Evolutionary conservation across 2,797 vertebrate genomes (phyloP).

Genomic region (Nannoperca obscura): DNA sequence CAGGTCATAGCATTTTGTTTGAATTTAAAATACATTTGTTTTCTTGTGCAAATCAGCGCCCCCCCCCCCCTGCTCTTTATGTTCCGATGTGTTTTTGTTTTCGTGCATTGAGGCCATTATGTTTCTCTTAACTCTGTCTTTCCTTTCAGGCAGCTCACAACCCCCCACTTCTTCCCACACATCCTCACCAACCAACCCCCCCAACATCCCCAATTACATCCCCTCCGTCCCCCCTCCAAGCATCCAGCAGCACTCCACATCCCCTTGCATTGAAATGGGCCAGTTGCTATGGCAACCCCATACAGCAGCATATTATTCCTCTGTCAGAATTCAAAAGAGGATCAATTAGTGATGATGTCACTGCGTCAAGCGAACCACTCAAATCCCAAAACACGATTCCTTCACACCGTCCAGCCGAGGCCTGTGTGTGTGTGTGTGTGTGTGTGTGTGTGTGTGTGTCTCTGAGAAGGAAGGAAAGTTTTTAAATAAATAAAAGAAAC

Average conservation of each 20-base stretch:
- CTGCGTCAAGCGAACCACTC: conserved; percentile 49
- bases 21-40: conserved; percentile 13
- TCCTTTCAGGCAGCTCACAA: conserved; percentile 21
- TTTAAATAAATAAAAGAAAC: background rate
- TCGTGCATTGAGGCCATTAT: background rate
- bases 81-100: conserved; percentile 9
- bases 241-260: conserved; percentile 62
- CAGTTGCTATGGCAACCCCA: conserved; percentile 80
- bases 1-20: conserved; percentile 11
- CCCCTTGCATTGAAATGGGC: conserved; percentile 64
- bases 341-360: conserved; percentile 81
- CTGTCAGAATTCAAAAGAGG: conserved; percentile 66
- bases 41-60: background rate
- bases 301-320: conserved; percentile 68
- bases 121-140: conserved; percentile 31
- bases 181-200: conserved; percentile 14
- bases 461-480: conserved; percentile 15
- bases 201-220: conserved; percentile 57
- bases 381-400: conserved; percentile 46
- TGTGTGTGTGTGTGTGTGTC: conserved; percentile 1
- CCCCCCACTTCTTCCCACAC: background rate
- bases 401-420: background rate
- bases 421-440: background rate
- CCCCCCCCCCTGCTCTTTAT: background rate
- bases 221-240: conserved; percentile 5